These are phyloP conservation scores for Anthopleura sola DNA, from an alignment of 64 coral and sea anemone species.

Conservation along the genomic window DNA sequence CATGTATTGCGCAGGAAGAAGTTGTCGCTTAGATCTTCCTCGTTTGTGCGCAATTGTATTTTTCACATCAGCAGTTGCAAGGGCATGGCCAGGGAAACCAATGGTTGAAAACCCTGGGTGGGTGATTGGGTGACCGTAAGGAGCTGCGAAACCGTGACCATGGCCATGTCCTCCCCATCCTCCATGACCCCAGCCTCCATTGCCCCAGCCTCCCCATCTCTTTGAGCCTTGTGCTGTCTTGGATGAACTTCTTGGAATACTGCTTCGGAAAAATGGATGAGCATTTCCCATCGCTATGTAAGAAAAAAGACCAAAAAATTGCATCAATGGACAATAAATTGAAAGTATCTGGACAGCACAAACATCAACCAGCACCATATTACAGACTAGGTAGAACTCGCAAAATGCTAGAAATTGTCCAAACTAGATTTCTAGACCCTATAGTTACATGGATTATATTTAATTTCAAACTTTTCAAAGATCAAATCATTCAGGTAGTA, in stretches of 20 bases:
- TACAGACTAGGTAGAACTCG: no score
- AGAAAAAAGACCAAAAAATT: background rate
- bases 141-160: conserved; percentile 52
- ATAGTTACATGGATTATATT: no score
- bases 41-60: conserved; percentile 79
- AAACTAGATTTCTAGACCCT: no score
- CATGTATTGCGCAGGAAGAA: background rate
- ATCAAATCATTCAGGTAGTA: no score
- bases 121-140: conserved; percentile 92
- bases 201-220: conserved; percentile 34
- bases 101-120: conserved; percentile 97
- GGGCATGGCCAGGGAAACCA: conserved; percentile 88
- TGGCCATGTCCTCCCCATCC: conserved; percentile 8
- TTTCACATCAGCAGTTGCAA: conserved; percentile 93
- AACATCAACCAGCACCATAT: no score
- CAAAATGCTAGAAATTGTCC: background rate
- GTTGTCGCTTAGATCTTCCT: conserved; percentile 49
- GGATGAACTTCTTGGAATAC: background rate
- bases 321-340: background rate
- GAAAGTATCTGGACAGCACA: background rate
- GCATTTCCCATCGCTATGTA: background rate
- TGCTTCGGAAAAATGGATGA: conserved; percentile 24
- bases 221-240: background rate
- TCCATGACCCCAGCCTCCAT: conserved; percentile 45
- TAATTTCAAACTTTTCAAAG: no score